A percentile compares a stretch with the other conserved stretches of the same genome.
These are phyloP conservation scores for Scolopax mira DNA, from an alignment of 2,113 vertebrate genomes.

Conservation along the genomic window DNA sequence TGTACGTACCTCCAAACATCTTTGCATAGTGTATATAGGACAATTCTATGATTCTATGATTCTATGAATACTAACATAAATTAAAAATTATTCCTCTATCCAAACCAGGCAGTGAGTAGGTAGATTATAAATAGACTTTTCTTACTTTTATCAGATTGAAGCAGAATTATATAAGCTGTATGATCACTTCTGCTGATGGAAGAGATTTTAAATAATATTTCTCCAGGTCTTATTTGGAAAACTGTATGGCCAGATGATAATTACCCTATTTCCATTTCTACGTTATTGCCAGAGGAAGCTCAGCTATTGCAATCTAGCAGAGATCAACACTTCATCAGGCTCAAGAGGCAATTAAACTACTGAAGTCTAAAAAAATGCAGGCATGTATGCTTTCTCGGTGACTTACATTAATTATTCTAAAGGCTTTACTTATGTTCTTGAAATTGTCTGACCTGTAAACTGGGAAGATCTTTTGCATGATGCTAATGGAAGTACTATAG, in stretches of 20 bases:
- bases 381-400: neutral
- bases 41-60: neutral
- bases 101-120: neutral
- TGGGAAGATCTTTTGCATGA: neutral
- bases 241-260: neutral
- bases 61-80: neutral
- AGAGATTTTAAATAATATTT: constrained; percentile 3
- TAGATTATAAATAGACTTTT: neutral
- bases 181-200: neutral
- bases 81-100: neutral
- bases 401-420: neutral
- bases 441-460: neutral
- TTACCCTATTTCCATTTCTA: neutral
- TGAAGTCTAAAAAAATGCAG: neutral
- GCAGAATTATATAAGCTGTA: neutral
- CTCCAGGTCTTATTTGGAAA: neutral
- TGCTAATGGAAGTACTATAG: neutral
- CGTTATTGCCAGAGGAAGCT: neutral
- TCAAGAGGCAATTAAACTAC: constrained; percentile 12
- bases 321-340: neutral
- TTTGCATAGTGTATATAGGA: neutral
- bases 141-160: neutral
- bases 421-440: neutral
- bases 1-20: neutral
- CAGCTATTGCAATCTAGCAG: neutral